These are phyloP conservation scores for Acronicta alni DNA, from an alignment of 2,888 invertebrate genomes.

Conservation along the genomic window DNA sequence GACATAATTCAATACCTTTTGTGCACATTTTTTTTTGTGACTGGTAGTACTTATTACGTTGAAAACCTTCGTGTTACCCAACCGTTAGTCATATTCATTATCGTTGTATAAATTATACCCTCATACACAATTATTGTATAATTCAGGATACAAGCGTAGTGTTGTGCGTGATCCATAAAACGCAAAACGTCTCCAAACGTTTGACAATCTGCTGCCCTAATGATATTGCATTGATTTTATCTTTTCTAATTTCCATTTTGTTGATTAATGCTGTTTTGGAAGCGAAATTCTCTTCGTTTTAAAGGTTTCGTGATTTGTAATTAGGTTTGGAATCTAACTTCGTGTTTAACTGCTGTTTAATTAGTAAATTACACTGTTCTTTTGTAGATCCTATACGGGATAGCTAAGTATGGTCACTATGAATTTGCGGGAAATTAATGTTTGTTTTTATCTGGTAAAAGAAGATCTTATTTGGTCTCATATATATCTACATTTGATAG, in stretches of 20 bases:
- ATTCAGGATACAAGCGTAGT: constrained; percentile 66
- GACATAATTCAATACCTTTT: constrained; percentile 77
- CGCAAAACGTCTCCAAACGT: constrained; percentile 66
- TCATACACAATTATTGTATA: constrained; percentile 80
- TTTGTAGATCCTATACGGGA: no score
- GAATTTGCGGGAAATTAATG: no score
- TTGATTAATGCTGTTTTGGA: constrained; percentile 52
- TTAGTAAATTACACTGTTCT: constrained; percentile 39
- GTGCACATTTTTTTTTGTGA: constrained; percentile 72
- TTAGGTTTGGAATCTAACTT: constrained; percentile 43
- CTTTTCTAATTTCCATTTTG: constrained; percentile 60
- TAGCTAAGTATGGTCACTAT: no score
- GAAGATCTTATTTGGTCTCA: no score
- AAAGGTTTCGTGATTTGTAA: constrained; percentile 49
- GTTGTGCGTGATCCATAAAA: constrained; percentile 78
- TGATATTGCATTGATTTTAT: constrained; percentile 67
- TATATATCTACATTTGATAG: no score
- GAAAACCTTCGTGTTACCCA: constrained; percentile 81
- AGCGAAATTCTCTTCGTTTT: constrained; percentile 53
- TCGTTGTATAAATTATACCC: constrained; percentile 84
- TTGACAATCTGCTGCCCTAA: constrained; percentile 63
- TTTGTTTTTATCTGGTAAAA: no score
- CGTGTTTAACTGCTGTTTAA: constrained; percentile 36
- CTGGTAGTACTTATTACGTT: constrained; percentile 77
- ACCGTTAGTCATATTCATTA: constrained; percentile 86